Evolutionary conservation across 2,888 invertebrate species (phyloP).

Genomic region (Coenonympha arcania): DNA sequence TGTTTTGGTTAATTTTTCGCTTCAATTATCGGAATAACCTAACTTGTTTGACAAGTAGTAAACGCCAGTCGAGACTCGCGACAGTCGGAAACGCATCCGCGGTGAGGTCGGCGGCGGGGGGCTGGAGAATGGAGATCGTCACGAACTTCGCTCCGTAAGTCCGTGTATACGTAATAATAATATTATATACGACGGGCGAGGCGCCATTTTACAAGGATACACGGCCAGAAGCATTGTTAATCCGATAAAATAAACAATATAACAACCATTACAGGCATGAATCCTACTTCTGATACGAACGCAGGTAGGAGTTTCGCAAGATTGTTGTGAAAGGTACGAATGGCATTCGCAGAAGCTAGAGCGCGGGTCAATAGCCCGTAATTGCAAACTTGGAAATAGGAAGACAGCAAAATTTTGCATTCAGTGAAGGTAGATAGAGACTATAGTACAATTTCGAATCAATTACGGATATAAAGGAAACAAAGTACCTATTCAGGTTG

Average conservation of each 20-base stretch:
- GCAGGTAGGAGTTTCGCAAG: slow-evolving; percentile 34
- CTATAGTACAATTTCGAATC: neutral
- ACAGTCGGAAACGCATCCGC: slow-evolving; percentile 74
- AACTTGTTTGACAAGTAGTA: slow-evolving; percentile 73
- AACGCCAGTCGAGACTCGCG: slow-evolving; percentile 66
- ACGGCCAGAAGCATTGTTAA: slow-evolving; percentile 65
- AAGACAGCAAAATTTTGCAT: slow-evolving; percentile 12
- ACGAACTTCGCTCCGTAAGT: slow-evolving; percentile 73
- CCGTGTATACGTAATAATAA: slow-evolving; percentile 72
- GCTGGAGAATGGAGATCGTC: slow-evolving; percentile 66
- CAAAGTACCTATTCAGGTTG: neutral
- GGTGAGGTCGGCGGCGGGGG: slow-evolving; percentile 48
- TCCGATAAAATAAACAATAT: slow-evolving; percentile 45
- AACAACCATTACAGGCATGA: slow-evolving; percentile 29
- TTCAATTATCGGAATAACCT: slow-evolving; percentile 59
- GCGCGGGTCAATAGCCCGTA: slow-evolving; percentile 67
- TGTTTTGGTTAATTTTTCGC: slow-evolving; percentile 44
- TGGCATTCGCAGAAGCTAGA: slow-evolving; percentile 45
- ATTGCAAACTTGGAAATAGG: slow-evolving; percentile 47
- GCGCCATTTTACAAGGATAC: slow-evolving; percentile 74
- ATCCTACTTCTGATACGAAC: slow-evolving; percentile 16
- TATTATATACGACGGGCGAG: slow-evolving; percentile 61
- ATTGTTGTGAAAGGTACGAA: slow-evolving; percentile 40
- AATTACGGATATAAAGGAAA: neutral
- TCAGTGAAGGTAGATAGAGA: neutral